These are phyloP conservation scores for Drosophila macrospina DNA, from an alignment of 2,888 invertebrate genomes.

Conservation along the genomic window DNA sequence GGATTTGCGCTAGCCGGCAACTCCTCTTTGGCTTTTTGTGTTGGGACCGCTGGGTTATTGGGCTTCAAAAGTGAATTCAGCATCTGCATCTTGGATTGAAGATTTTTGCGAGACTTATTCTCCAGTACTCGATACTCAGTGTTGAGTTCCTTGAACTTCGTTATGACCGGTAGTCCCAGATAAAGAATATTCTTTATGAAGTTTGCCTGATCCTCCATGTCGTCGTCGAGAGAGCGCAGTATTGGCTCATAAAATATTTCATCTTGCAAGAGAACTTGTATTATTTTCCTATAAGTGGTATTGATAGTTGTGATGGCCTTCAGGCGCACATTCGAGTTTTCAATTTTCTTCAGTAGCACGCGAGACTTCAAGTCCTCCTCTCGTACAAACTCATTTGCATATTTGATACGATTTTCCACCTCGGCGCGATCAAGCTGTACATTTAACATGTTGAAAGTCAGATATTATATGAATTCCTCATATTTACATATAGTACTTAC, in stretches of 20 bases:
- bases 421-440: conserved; percentile 70
- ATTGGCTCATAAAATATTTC: conserved; percentile 84
- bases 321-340: conserved; percentile 82
- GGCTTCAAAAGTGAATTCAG: background rate
- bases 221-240: conserved; percentile 79
- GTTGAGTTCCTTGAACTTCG: conserved; percentile 75
- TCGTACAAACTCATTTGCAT: conserved; percentile 77
- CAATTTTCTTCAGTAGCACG: conserved; percentile 77
- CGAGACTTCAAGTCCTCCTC: conserved; percentile 78
- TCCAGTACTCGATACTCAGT: conserved; percentile 74
- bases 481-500: conserved; percentile 48
- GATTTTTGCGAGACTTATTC: conserved; percentile 70
- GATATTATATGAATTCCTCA: background rate
- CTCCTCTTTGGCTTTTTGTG: conserved; percentile 16
- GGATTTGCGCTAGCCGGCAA: conserved; percentile 26
- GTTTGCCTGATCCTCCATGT: conserved; percentile 82
- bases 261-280: conserved; percentile 80
- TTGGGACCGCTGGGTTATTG: background rate
- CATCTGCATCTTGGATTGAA: conserved; percentile 20
- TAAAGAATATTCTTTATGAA: conserved; percentile 83
- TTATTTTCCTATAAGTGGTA: conserved; percentile 80
- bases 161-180: conserved; percentile 82
- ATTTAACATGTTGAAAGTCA: fast-evolving
- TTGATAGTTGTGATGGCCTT: conserved; percentile 82
- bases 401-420: conserved; percentile 82